These are phyloP conservation scores for Archips crataeganus DNA, from an alignment of 2,888 invertebrate species.

Conservation along the genomic window DNA sequence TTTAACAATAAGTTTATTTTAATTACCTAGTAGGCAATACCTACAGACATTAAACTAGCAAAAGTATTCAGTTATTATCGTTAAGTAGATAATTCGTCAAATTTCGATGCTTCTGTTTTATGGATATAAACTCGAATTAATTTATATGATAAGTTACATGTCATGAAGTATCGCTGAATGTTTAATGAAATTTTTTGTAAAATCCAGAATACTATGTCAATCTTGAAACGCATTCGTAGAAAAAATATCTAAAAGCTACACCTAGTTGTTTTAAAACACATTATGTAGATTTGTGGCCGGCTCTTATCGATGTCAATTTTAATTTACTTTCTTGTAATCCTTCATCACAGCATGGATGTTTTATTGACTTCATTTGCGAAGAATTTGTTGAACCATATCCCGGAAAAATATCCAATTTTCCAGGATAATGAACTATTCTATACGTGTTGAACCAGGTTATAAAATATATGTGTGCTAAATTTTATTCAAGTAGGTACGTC, in stretches of 20 bases:
- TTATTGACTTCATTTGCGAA: background rate
- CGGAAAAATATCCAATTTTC: no score
- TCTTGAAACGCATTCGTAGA: background rate
- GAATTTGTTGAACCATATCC: no score
- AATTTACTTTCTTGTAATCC: background rate
- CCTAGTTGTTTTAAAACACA: background rate
- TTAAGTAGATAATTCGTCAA: slow-evolving; percentile 31
- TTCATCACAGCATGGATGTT: background rate
- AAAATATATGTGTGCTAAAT: no score
- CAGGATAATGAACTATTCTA: no score
- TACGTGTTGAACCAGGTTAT: no score
- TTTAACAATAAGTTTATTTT: background rate
- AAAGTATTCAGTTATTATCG: slow-evolving; percentile 7
- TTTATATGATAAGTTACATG: background rate
- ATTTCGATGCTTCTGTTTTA: slow-evolving; percentile 32
- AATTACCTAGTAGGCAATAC: background rate
- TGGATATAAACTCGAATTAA: slow-evolving; percentile 3
- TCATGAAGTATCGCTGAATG: background rate
- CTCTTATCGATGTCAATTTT: background rate
- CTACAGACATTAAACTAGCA: slow-evolving; percentile 12
- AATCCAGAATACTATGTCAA: background rate
- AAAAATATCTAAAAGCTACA: background rate
- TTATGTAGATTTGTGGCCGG: background rate
- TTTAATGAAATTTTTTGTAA: background rate
- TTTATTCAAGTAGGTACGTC: no score